Percentiles rank a stretch among this genome's conserved stretches.
Evolutionary conservation across 2,113 vertebrate genomes (phyloP).

Genomic region (Microtus ochrogaster): DNA sequence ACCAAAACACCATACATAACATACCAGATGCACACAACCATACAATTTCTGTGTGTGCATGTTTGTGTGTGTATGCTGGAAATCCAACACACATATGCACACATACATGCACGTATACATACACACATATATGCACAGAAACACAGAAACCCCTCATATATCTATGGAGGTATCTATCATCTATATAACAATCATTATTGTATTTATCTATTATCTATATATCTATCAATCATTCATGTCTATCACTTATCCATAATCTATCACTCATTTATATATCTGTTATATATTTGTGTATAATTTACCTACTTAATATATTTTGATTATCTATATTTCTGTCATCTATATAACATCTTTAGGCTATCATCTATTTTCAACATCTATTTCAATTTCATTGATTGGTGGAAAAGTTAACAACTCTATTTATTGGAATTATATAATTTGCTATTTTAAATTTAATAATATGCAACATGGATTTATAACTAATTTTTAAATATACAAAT

Average conservation of each 20-base stretch:
- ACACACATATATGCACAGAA: neutral
- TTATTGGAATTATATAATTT: neutral
- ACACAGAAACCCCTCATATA: neutral
- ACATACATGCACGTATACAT: neutral
- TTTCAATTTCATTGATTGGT: neutral
- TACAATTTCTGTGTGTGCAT: neutral
- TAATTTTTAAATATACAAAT: neutral
- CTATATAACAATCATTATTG: neutral
- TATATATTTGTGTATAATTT: neutral
- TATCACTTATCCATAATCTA: neutral
- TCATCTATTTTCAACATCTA: neutral
- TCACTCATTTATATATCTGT: neutral
- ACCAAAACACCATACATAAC: neutral
- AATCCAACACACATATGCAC: neutral
- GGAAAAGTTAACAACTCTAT: neutral
- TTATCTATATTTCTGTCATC: neutral
- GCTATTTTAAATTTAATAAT: slow-evolving; percentile 16
- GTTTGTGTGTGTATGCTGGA: neutral
- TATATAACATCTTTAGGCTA: neutral
- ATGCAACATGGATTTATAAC: neutral
- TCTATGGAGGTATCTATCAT: too few species aligned
- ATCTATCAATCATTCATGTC: neutral
- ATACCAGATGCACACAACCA: neutral
- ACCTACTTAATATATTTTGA: too few species aligned
- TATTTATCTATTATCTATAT: too few species aligned